Base-by-base conservation (phyloP, 2,888 invertebrate genomes). In the Sinelater perroti region DNA sequence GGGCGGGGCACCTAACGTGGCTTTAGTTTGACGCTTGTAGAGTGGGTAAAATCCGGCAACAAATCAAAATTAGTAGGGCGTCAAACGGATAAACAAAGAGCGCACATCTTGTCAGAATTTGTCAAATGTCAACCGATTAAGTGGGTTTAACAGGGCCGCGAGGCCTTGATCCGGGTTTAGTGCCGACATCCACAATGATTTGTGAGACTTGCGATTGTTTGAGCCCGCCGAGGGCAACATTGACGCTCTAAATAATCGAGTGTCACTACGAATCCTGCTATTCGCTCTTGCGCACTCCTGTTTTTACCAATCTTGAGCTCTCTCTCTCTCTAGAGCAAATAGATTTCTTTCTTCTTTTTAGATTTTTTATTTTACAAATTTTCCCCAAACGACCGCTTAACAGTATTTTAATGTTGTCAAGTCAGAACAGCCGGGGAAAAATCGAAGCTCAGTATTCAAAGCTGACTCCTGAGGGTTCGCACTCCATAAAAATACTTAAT, bases 101-200 rank as follows among this genome's bases (percentile, higher is more conserved):
- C 30, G 45, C 51, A 31, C 56, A 46, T 61, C 61, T 61, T 64
- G 66, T 68, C 65, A 66, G 68, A 66, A 74, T 75, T 74, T 74
- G 73, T 75, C 73, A 75, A 71, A 67, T 70, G 74, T 72, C 73
- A 70, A 64, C 65, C 70, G 68, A 69, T 69, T 70, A 67, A 62
- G 63, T 59, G 67, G 72, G 64, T 72, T 72, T 72, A 67, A 57
- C 66, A 62, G 65, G 67, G 63, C 53, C 62, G 57, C 62, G 63
- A 68, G 64, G 66, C 64, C 63, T 64, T 66, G 67, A 71, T 66
- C 71, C 73, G 53, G 68, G 75, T 70, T 73, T 75, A 74, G 62
- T 64, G 61, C 62, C 69, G 67, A 64, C 67, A 66, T 67, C 66
- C 67, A 66, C 70, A 72, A 77, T 77, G 78, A 78, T 78, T 78